Evolutionary conservation across 2,113 vertebrate genomes (phyloP), one percentile per base, ranked within the genome.

Genomic region (Ammodramus savannarum): DNA sequence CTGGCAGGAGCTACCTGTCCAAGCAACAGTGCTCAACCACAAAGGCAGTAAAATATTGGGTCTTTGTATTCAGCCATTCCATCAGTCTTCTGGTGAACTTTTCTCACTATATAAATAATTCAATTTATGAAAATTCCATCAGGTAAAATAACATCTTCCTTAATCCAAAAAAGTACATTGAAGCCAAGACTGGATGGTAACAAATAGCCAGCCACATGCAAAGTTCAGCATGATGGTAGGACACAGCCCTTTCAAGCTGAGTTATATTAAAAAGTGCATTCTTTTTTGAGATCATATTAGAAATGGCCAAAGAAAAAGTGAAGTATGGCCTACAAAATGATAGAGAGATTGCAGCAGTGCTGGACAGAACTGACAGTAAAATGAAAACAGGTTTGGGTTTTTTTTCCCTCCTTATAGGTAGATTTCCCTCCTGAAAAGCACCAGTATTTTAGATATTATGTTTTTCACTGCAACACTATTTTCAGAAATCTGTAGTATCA

Each of bases 51-150:
- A 94, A 93, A 87, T 41, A 80, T 3, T 19, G 4, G 11, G 26
- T 68, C 73, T 86, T 63, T 31, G 25, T 48, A 49, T 54, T 43
- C 79, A 85, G 63, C 61, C 38, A 83, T 21, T 27, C 36, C 72
- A 48, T 58, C 76, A 49, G 43, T 32, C 74, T 55, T 34, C 68
- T n/a, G 32, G 19, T 52, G 52, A 95, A 55, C 75, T 57, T 78
- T 52, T 57, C 57, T 66, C 65, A 34, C 43, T 11, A 59, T 14
- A 67, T 32, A 93, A 89, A 86, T 59, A 90, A 88, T 63, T 32
- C 32, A 81, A 55, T 81, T 86, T 92, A 81, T 48, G n/a, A 93
- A 87, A 74, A 67, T 87, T 76, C 88, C 27, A 88, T 90, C 57
- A 51, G 22, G 23, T 36, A 79, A 84, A 93, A 68, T 74, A 89